phyloP scores from a whole-genome alignment of 2,113 vertebrate genomes.

The Morone saxatilis region DNA sequence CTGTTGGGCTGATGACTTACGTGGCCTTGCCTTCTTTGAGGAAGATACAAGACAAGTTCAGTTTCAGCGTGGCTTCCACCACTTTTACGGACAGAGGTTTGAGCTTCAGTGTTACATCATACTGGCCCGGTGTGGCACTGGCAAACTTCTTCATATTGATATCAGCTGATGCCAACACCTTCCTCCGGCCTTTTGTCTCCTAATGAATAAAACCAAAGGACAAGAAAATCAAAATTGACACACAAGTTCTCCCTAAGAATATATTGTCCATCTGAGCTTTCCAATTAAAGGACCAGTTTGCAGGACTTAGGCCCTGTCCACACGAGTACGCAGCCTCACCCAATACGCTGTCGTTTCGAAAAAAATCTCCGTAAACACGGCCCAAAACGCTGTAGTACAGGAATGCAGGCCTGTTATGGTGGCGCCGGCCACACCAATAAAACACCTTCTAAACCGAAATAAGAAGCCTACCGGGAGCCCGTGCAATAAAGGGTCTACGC shows the following conservation, averaged over 20 bases:
- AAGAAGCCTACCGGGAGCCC: no score
- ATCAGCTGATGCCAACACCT: constrained; percentile 88
- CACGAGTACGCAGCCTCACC: no score
- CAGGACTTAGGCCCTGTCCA: no score
- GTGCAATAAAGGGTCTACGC: no score
- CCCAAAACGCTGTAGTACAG: no score
- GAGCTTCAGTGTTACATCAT: constrained; percentile 85
- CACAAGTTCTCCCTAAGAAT: neutral
- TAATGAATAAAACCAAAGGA: constrained; percentile 48
- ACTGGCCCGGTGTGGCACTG: constrained; percentile 83
- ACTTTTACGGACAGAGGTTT: constrained; percentile 92
- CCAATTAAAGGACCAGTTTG: neutral
- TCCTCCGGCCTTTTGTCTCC: constrained; percentile 90
- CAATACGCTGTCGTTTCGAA: no score
- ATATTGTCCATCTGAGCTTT: neutral
- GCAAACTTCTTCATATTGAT: constrained; percentile 90
- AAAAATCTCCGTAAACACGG: no score
- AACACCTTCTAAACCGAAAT: no score
- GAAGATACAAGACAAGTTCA: constrained; percentile 89
- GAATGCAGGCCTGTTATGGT: no score
- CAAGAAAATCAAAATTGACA: neutral
- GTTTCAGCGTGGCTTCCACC: constrained; percentile 87
- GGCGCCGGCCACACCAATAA: no score
- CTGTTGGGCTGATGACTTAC: constrained; percentile 80
- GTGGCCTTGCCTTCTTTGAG: constrained; percentile 93